These are phyloP conservation scores for Herpetotheres cachinnans DNA, from an alignment of 2,113 vertebrate species.

Conservation along the genomic window DNA sequence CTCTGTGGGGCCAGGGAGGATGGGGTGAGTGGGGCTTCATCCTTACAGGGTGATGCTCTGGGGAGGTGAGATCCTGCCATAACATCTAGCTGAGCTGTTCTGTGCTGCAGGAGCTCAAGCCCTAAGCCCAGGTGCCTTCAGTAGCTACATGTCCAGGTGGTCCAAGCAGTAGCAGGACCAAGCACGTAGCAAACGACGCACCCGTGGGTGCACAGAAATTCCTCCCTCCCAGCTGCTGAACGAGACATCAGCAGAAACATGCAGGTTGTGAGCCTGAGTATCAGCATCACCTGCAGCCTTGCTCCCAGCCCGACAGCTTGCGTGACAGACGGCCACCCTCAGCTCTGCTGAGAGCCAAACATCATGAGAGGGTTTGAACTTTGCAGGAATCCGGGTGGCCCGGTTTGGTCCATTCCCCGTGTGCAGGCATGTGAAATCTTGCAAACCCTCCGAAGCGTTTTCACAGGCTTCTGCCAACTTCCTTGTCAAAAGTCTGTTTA, in stretches of 20 bases:
- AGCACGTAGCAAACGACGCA: neutral
- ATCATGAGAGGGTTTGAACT: neutral
- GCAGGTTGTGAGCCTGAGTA: neutral
- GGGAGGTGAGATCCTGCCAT: neutral
- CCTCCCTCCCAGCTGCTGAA: neutral
- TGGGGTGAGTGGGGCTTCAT: neutral
- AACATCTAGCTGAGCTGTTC: neutral
- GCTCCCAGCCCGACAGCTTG: neutral
- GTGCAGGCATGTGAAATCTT: slow-evolving; percentile 34
- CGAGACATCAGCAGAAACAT: fast-evolving
- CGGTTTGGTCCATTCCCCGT: neutral
- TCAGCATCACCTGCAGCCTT: neutral
- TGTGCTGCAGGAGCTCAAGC: neutral
- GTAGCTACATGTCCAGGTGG: neutral
- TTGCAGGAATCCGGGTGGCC: neutral
- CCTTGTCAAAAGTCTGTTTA: neutral
- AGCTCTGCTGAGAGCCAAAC: neutral
- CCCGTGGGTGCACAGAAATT: neutral
- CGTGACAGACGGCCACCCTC: fast-evolving
- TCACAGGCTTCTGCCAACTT: neutral
- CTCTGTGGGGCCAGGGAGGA: neutral
- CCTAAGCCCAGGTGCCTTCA: neutral
- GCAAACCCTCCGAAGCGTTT: neutral
- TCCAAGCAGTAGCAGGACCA: neutral
- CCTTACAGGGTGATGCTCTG: neutral